Evolutionary conservation across 2,113 vertebrate genomes (phyloP), one percentile per base, ranked within the genome.

Genomic region (Chrysochloris asiatica): DNA sequence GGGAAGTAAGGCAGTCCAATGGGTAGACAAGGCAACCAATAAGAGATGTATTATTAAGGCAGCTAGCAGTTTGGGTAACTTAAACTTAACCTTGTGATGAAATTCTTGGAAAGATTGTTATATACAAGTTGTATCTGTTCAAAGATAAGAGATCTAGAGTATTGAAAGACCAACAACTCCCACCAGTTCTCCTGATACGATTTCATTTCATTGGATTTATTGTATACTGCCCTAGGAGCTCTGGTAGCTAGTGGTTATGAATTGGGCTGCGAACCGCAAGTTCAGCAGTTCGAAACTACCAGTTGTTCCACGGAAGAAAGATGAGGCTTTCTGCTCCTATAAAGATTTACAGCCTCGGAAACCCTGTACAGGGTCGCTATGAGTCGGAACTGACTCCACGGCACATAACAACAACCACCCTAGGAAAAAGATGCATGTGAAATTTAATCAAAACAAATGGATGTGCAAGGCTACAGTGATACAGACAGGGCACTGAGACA

Each of bases 111-210:
- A 92, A 93, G 8, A 54, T 8, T 89, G 11, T 69, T 89, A 91
- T 84, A 81, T 26, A 76, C n/a, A 83, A 36, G 4, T 84, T 86
- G 54, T 92, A 61, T 92, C 47, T 93, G 33, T 45, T 47, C 19
- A 82, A 93, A 26, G 61, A 85, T 93, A 86, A 75, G 14, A 47
- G 43, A 83, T 94, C 52, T 54, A n/a, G 83, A 69, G 9, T 88
- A 92, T 83, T 89, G 92, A 87, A 52, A 73, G n/a, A n/a, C n/a
- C 48, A 84, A 54, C 78, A 95, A 78, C 47, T 94, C 67, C 69
- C 43, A 89, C 61, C 36, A 77, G 76, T 81, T 76, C 78, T 91
- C 33, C 54, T 80, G 30, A 19, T 47, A 14, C 12, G 9, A 80
- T 78, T 93, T 90, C 89, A 91, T 92, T 76, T 88, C 43, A 43